phyloP scores from a whole-genome alignment of 2,888 invertebrate genomes.

The Polia nebulosa region DNA sequence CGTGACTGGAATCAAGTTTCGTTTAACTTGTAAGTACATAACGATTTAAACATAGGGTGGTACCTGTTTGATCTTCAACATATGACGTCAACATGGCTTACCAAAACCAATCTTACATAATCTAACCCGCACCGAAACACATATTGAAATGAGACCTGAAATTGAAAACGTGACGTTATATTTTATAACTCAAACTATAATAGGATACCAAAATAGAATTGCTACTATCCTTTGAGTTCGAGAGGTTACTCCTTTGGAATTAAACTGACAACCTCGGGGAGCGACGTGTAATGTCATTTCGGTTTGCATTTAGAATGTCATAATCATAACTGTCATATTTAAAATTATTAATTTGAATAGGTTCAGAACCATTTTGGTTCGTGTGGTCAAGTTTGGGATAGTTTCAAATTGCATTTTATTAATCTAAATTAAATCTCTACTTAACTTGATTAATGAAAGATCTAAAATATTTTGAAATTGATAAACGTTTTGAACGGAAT shows the following conservation, averaged over 20 bases:
- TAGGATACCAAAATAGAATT: conserved; percentile 43
- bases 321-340: conserved; percentile 6
- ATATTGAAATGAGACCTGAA: conserved; percentile 12
- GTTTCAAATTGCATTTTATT: conserved; percentile 17
- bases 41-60: conserved; percentile 6
- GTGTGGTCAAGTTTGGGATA: background rate
- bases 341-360: background rate
- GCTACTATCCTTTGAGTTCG: conserved; percentile 11
- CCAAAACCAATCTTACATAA: conserved; percentile 19
- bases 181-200: conserved; percentile 13
- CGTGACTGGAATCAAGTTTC: background rate
- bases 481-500: conserved; percentile 24
- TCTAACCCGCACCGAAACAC: conserved; percentile 27
- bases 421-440: conserved; percentile 49
- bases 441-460: conserved; percentile 1
- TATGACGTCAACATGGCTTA: background rate
- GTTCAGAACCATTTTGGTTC: background rate
- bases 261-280: background rate
- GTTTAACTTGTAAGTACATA: background rate
- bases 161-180: conserved; percentile 41
- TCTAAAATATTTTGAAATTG: conserved; percentile 32
- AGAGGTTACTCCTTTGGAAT: conserved; percentile 38
- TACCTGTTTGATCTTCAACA: conserved; percentile 5
- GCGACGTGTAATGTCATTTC: conserved; percentile 41
- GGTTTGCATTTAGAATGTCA: conserved; percentile 37